A percentile compares a stretch with the other conserved stretches of the same genome.
phyloP scores from a whole-genome alignment of 2,888 invertebrate genomes.

The Carterocephalus palaemon region DNA sequence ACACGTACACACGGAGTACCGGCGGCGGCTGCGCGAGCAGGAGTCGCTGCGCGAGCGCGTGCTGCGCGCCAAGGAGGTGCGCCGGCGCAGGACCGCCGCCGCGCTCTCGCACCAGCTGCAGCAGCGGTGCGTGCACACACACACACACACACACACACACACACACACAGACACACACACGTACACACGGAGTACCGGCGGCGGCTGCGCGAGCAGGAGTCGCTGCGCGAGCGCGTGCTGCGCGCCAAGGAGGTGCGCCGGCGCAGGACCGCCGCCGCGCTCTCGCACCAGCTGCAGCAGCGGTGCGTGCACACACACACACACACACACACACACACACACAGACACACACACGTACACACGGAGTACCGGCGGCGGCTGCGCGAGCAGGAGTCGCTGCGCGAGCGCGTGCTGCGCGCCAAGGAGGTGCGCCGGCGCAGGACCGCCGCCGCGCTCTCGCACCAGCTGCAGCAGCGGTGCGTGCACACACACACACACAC shows the following conservation, averaged over 20 bases:
- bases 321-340: no score
- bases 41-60: slow-evolving; percentile 64
- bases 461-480: no score
- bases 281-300: slow-evolving; percentile 48
- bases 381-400: no score
- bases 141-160: no score
- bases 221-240: slow-evolving; percentile 59
- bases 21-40: slow-evolving; percentile 61
- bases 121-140: slow-evolving; percentile 43
- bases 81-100: slow-evolving; percentile 60
- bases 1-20: slow-evolving; percentile 67
- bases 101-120: slow-evolving; percentile 47
- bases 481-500: no score
- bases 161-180: no score
- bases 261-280: slow-evolving; percentile 55
- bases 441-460: no score
- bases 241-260: slow-evolving; percentile 67
- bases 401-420: no score
- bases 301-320: slow-evolving; percentile 40
- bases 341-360: no score
- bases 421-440: no score
- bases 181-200: slow-evolving; percentile 65
- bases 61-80: slow-evolving; percentile 64
- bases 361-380: no score
- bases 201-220: slow-evolving; percentile 65